Base-by-base conservation (phyloP, 2,797 vertebrate genomes). In the Chaetophractus vellerosus region DNA sequence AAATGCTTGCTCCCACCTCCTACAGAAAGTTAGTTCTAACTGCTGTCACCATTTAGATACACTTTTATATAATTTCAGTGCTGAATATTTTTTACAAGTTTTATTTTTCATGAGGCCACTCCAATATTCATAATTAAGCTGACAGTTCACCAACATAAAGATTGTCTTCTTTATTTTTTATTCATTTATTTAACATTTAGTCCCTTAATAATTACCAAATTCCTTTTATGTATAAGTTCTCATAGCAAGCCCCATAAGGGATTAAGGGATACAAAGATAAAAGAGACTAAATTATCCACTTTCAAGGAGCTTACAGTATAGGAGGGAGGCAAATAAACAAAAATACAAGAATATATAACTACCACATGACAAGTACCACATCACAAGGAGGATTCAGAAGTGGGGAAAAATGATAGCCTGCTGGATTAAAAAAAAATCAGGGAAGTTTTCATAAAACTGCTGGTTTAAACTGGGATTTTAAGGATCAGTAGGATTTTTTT, bases 261-360 rank as follows among this genome's bases (percentile, higher is more conserved):
- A 93, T 72, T 33, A 64, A 90, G 31, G 55, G 66, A 93, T 72
- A 81, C 50, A 79, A 92, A 91, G 63, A 94, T 69, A 64, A 96
- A 94, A 95, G 33, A 92, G 36, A 92, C 19, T 41, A 57, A 15
- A 55, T 48, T 63, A 88, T 28, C 66, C 88, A 78, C 31, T 92
- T 78, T 90, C 59, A 79, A 89, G 61, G 85, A 72, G 82, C 57
- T 84, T 38, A 90, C 24, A 64, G 15, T 80, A 16, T 74, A 50
- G n/a, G 18, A 90, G 66, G 87, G 45, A 88, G 41, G 33, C 14
- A 90, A 91, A 95, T 48, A 74, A 83, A 78, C 41, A 69, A 59
- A 93, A 94, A 81, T 36, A 84, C 11, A 86, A 90, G 55, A 89
- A 88, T 55, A 86, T 28, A 74, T 52, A 90, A 69, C 71, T 45